A percentile compares a stretch with the other conserved stretches of the same genome.
Evolutionary conservation across 2,113 vertebrate species (phyloP).

Genomic region (Thalassarche chlororhynchos): DNA sequence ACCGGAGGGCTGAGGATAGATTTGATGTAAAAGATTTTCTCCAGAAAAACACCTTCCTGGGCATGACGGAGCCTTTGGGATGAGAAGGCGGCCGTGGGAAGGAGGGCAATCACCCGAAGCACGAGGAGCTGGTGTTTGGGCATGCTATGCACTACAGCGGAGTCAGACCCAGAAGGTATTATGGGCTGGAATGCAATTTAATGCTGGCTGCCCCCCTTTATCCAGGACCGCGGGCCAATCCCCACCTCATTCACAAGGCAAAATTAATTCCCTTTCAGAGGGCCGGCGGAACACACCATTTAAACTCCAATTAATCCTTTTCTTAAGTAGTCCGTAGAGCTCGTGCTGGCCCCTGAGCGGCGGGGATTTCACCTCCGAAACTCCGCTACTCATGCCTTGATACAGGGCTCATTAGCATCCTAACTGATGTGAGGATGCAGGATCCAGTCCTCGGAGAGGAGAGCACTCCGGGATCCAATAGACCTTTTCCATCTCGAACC

Average conservation of each 20-base stretch:
- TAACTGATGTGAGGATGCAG: background rate
- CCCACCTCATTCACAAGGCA: background rate
- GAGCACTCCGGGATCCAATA: background rate
- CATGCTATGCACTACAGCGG: fast-evolving
- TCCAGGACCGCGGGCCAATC: background rate
- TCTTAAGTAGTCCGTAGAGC: background rate
- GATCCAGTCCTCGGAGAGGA: background rate
- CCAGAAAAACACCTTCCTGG: background rate
- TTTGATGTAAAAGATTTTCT: background rate
- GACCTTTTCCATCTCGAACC: background rate
- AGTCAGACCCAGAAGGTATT: background rate
- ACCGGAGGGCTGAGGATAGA: background rate
- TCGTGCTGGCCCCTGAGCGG: background rate
- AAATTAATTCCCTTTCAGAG: slow-evolving; percentile 44
- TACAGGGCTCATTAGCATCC: background rate
- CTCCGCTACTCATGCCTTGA: background rate
- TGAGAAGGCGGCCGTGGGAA: background rate
- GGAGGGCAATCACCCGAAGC: background rate
- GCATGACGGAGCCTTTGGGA: background rate
- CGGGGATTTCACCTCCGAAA: background rate
- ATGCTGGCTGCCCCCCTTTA: background rate
- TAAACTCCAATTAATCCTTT: slow-evolving; percentile 58
- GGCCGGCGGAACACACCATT: background rate
- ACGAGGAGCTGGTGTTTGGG: background rate
- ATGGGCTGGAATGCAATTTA: background rate